phyloP scores from a whole-genome alignment of 2,888 invertebrate species.

The Drosophila peninsularis region DNA sequence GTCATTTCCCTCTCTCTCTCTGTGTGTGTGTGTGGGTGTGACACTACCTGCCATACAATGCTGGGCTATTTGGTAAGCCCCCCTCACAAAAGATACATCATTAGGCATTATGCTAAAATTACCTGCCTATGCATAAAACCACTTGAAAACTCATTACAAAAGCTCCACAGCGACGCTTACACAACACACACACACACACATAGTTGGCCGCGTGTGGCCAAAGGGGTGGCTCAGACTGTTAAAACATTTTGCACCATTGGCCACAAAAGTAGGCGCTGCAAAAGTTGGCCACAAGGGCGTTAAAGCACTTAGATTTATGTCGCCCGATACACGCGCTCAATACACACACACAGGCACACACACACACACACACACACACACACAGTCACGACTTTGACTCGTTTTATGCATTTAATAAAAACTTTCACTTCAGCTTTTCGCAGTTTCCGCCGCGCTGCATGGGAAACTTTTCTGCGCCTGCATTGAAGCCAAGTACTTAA shows the following conservation, averaged over 20 bases:
- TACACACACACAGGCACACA: slow-evolving; percentile 22
- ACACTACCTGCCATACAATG: slow-evolving; percentile 16
- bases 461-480: slow-evolving; percentile 64
- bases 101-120: slow-evolving; percentile 76
- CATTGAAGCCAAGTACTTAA: slow-evolving; percentile 76
- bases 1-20: slow-evolving; percentile 2
- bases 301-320: slow-evolving; percentile 78
- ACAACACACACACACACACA: slow-evolving; percentile 25
- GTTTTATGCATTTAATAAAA: slow-evolving; percentile 77
- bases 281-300: slow-evolving; percentile 69
- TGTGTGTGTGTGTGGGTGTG: slow-evolving; percentile 2
- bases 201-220: background rate
- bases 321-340: slow-evolving; percentile 58
- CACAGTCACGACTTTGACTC: slow-evolving; percentile 60
- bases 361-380: slow-evolving; percentile 7
- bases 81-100: slow-evolving; percentile 65
- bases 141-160: slow-evolving; percentile 77
- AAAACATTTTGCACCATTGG: slow-evolving; percentile 68
- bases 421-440: slow-evolving; percentile 67
- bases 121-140: slow-evolving; percentile 79
- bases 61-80: slow-evolving; percentile 42
- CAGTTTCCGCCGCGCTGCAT: slow-evolving; percentile 56
- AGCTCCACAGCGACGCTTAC: slow-evolving; percentile 45
- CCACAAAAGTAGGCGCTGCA: slow-evolving; percentile 72
- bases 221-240: slow-evolving; percentile 46